These are phyloP conservation scores for Drosophila miranda DNA, from an alignment of 1,140 invertebrate genomes.

Conservation along the genomic window DNA sequence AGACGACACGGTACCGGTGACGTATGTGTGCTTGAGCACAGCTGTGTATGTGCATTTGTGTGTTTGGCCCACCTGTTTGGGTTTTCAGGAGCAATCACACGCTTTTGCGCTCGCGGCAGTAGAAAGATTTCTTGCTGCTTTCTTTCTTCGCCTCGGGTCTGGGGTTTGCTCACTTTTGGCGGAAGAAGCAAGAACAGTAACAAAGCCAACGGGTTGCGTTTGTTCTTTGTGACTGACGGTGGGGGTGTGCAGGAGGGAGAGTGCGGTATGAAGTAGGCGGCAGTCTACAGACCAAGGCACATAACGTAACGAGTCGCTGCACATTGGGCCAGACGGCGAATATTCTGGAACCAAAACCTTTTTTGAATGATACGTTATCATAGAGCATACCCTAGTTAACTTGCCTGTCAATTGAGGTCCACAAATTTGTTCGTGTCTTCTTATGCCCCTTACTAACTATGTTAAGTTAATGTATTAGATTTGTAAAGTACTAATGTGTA, in stretches of 20 bases:
- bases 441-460: too few relatives aligned
- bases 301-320: constrained; percentile 58
- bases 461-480: too few relatives aligned
- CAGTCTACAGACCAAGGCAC: constrained; percentile 17
- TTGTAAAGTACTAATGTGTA: too few relatives aligned
- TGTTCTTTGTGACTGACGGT: constrained; percentile 70
- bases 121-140: constrained; percentile 65
- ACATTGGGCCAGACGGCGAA: too few relatives aligned
- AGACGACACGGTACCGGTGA: constrained; percentile 10
- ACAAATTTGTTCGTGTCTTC: too few relatives aligned
- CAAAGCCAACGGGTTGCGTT: constrained; percentile 54
- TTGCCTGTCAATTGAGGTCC: too few relatives aligned
- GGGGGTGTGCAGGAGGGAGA: constrained; percentile 10
- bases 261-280: neutral
- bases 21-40: constrained; percentile 21
- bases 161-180: constrained; percentile 10
- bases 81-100: constrained; percentile 72
- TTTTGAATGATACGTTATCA: too few relatives aligned
- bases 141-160: constrained; percentile 35
- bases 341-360: too few relatives aligned
- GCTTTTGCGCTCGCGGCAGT: constrained; percentile 53
- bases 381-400: too few relatives aligned
- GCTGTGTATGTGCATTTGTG: constrained; percentile 8
- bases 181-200: constrained; percentile 17
- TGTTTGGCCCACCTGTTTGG: constrained; percentile 60